phyloP scores from a whole-genome alignment of 1,140 invertebrate species.

The Drosophila lacertosa region DNA sequence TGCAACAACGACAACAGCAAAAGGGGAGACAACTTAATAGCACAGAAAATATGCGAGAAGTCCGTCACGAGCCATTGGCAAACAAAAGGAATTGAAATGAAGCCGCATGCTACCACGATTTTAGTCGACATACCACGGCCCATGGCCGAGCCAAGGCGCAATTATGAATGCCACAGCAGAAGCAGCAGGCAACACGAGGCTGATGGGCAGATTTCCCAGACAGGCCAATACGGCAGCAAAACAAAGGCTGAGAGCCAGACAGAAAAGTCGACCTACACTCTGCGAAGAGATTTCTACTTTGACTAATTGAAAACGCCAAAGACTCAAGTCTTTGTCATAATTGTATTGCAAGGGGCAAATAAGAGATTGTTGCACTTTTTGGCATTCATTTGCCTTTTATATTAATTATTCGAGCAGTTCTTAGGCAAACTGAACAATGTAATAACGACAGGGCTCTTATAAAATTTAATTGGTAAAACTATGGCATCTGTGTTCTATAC shows the following conservation, averaged over 20 bases:
- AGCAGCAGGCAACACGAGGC: conserved; percentile 1
- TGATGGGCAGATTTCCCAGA: conserved; percentile 3
- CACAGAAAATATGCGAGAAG: conserved; percentile 48
- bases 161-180: conserved; percentile 65
- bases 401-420: too few relatives aligned
- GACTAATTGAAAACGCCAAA: too few relatives aligned
- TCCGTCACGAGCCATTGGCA: conserved; percentile 21
- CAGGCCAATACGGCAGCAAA: background rate
- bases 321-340: too few relatives aligned
- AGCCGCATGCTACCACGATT: conserved; percentile 14
- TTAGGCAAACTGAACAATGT: too few relatives aligned
- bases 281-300: background rate
- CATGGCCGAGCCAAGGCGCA: conserved; percentile 23
- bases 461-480: too few relatives aligned
- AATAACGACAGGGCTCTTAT: too few relatives aligned
- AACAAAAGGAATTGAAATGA: conserved; percentile 40
- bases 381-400: too few relatives aligned
- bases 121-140: conserved; percentile 45
- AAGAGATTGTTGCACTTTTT: too few relatives aligned
- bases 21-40: conserved; percentile 30
- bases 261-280: conserved; percentile 12
- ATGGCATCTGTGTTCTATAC: too few relatives aligned
- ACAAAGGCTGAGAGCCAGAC: conserved; percentile 9
- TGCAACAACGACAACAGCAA: background rate
- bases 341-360: too few relatives aligned